Base-by-base conservation (phyloP, 2,888 invertebrate species). In the Noctua comes region DNA sequence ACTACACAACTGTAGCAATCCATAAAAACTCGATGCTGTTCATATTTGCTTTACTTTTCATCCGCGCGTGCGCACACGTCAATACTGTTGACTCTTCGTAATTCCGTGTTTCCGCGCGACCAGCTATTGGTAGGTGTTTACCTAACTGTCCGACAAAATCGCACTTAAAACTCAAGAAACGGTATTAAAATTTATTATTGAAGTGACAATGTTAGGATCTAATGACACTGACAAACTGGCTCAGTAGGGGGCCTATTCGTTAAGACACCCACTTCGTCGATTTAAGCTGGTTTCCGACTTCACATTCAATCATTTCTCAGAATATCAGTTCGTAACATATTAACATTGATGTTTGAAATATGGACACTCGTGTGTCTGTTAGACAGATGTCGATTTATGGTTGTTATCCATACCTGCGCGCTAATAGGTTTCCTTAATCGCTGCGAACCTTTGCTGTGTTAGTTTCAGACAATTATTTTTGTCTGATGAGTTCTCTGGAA, bases 81-180 rank as follows among this genome's bases (percentile, higher is more conserved):
- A 84, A 88, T 88, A 83, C 66, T 89, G 43, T 89, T 89, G 89
- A 91, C 91, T 86, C 88, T 92, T 88, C 90, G 89, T 92, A 91
- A 93, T 92, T 91, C 93, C 88, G 88, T 92, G 92, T 93, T 93
- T 93, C 92, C 91, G 90, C 85, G 88, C 89, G 74, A 82, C 90
- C 86, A 85, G 89, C 88, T 90, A 92, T 91, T 92, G 92, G 92
- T 91, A 91, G 91, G 89, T 93, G 92, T 96, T 94, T 94, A 91
- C 82, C 83, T 95, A 94, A 94, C 95, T 93, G 94, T 93, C 88
- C 90, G 91, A 93, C 68, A 81, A 95, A 91, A 95, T 92, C 90
- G 88, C 92, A 91, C 93, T 93, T 91, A 92, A 92, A 87, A 94
- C 92, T 91, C 87, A 91, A 92, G 94, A 89, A 88, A 95, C 93